Conservation (phyloP, 2,113 vertebrate genomes). For the Ictidomys tridecemlineatus region DNA sequence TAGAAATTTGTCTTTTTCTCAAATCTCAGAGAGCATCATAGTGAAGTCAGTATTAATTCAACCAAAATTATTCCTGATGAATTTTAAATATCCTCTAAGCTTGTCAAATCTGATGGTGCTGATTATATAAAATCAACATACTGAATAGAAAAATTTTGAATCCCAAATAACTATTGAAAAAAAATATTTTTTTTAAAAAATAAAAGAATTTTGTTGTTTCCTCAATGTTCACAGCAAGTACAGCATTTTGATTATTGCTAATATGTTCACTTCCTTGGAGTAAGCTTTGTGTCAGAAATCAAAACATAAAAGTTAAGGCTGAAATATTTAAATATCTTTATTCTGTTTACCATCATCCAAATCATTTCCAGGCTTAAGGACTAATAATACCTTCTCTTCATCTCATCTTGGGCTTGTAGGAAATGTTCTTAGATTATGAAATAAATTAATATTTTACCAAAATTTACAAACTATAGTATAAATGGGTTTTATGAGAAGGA, state of each 20-base stretch:
- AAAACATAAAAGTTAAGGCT: neutral
- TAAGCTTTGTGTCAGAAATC: neutral
- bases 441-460: neutral
- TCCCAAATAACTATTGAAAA: neutral
- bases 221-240: neutral
- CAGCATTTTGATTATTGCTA: neutral
- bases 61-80: neutral
- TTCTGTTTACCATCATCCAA: neutral
- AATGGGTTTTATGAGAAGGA: neutral
- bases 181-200: neutral
- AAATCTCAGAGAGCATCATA: neutral
- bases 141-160: constrained; percentile 1
- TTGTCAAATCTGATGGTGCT: neutral
- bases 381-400: neutral
- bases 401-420: neutral
- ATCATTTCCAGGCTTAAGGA: neutral
- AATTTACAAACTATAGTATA: constrained; percentile 5
- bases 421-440: neutral
- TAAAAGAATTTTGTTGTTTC: neutral
- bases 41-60: neutral
- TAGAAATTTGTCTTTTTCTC: neutral
- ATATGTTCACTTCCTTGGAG: constrained; percentile 28
- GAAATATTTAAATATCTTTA: neutral
- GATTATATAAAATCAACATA: neutral
- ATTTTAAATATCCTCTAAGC: neutral